Evolutionary conservation across 2,797 vertebrate species (phyloP), one percentile per base, ranked within the genome.

Genomic region (Chelmon rostratus): DNA sequence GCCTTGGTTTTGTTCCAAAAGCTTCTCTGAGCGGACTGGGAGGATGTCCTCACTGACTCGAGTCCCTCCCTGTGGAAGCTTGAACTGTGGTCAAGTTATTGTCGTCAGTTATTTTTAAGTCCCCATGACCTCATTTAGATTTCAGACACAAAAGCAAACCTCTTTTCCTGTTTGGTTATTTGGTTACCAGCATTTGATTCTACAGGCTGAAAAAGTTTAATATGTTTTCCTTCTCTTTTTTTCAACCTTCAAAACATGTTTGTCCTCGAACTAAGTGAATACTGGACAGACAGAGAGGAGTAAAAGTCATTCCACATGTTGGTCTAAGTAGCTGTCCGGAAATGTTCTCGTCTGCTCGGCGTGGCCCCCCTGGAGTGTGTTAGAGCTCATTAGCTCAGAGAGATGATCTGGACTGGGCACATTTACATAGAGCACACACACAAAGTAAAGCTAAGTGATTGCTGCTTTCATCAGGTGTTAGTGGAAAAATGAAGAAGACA

Each of bases 1-100:
- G 18, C 80, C 78, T 70, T 53, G 68, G 52, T 82, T 90, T 91
- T 83, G n/a, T 73, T 90, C 77, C 61, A 79, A 73, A 86, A 81
- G 57, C 77, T 52, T 78, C 54, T 63, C 54, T 42, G 46, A 46
- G 71, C 23, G 15, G 53, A 46, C 69, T 28, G 65, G 54, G 82
- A 86, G 76, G 83, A 88, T 68, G 73, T 81, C 58, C 76, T 64
- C 74, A 8, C 77, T 76, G 78, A 76, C 49, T 67, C 4, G 42
- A 71, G 78, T 76, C 56, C 58, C 79, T 86, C 71, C 84, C 76
- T 44, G 75, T 16, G 11, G 77, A 73, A 83, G 76, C 70, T 86
- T 90, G 69, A 90, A 81, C 71, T 85, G 77, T 81, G 86, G 77
- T 91, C 84, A 85, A 83, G 56, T 87, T 90, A 80, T 92, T 90